A percentile compares a stretch with the other conserved stretches of the same genome.
These are phyloP conservation scores for Drosophila kokeensis DNA, from an alignment of 2,888 invertebrate genomes.

Conservation along the genomic window DNA sequence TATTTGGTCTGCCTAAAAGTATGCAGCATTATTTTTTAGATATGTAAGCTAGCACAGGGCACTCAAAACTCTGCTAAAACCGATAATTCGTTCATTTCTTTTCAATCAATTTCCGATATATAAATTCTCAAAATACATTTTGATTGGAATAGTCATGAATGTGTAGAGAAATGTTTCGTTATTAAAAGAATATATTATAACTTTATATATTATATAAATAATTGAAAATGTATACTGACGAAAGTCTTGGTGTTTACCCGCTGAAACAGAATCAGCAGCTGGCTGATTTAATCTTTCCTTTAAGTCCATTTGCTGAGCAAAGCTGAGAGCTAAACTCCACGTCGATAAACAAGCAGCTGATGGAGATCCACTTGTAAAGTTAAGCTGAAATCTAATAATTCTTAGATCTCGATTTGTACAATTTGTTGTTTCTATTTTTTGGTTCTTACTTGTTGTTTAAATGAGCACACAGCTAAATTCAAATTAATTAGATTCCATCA, in stretches of 20 bases:
- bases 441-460: background rate
- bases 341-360: background rate
- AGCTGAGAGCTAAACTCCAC: background rate
- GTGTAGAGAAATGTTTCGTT: too few species aligned
- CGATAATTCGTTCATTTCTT: background rate
- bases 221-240: background rate
- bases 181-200: background rate
- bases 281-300: background rate
- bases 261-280: background rate
- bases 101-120: background rate
- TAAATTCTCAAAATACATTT: background rate
- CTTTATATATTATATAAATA: background rate
- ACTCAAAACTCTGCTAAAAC: background rate
- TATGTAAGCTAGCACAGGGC: too few species aligned
- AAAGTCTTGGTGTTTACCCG: background rate
- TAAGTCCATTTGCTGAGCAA: background rate
- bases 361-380: background rate
- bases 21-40: background rate
- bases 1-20: background rate
- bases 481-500: conserved; percentile 33
- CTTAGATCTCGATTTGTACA: background rate
- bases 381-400: background rate
- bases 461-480: background rate
- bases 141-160: background rate
- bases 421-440: too few species aligned